Percentiles rank a stretch among this genome's conserved stretches.
These are phyloP conservation scores for Anneissia japonica DNA, from an alignment of 35 echinoderm and acorn worm genomes.

Conservation along the genomic window DNA sequence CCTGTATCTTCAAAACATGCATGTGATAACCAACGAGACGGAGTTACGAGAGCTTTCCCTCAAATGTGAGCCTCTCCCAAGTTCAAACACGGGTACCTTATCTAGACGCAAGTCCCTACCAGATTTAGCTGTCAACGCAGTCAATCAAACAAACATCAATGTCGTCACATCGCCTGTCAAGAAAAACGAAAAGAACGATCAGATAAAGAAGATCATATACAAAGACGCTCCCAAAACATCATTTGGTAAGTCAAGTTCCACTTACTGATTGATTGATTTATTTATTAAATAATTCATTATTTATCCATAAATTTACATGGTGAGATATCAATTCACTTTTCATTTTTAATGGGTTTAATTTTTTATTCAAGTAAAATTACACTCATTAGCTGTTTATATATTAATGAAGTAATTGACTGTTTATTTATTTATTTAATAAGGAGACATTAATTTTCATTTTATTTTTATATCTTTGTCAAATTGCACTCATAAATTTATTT, in stretches of 20 bases:
- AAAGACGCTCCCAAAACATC: slow-evolving; percentile 92
- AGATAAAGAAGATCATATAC: slow-evolving; percentile 86
- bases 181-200: slow-evolving; percentile 59
- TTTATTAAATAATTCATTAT: neutral
- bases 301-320: neutral
- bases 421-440: no score
- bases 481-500: no score
- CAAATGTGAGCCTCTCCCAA: slow-evolving; percentile 67
- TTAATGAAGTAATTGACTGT: no score
- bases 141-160: neutral
- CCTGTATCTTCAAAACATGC: slow-evolving; percentile 50
- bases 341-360: no score
- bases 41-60: slow-evolving; percentile 81
- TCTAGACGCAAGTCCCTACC: neutral
- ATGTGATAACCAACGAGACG: slow-evolving; percentile 69
- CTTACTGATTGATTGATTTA: neutral
- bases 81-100: slow-evolving; percentile 57
- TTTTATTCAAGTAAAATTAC: no score
- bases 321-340: no score
- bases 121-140: neutral
- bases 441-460: no score
- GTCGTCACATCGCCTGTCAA: slow-evolving; percentile 29
- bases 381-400: no score
- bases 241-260: slow-evolving; percentile 74
- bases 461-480: no score